phyloP scores from a whole-genome alignment of 2,888 invertebrate species.

The Apamea anceps region DNA sequence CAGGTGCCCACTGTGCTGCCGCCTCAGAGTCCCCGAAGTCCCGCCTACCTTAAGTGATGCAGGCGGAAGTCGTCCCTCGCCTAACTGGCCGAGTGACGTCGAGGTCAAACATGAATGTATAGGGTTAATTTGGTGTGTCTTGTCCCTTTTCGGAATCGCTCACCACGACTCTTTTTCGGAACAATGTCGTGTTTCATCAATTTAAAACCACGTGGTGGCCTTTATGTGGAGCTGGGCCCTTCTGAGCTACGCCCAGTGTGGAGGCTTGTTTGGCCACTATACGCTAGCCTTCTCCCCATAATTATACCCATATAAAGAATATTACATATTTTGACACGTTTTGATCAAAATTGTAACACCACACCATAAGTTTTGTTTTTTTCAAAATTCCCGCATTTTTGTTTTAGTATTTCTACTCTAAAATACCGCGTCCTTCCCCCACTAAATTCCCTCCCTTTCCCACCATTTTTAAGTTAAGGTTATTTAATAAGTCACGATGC shows the following conservation, averaged over 20 bases:
- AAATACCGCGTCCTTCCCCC: conserved; percentile 86
- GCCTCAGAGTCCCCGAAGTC: neutral
- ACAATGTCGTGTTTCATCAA: neutral
- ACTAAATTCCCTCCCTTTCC: conserved; percentile 82
- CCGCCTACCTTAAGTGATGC: neutral
- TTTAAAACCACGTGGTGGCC: neutral
- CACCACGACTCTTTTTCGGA: neutral
- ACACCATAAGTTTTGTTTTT: neutral
- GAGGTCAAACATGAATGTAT: neutral
- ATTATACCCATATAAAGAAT: neutral
- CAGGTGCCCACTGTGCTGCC: neutral
- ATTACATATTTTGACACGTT: neutral
- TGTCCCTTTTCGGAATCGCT: neutral
- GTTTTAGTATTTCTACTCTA: conserved; percentile 74
- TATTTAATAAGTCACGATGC: conserved; percentile 72
- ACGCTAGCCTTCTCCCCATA: neutral
- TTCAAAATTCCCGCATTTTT: conserved; percentile 77
- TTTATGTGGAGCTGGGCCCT: neutral
- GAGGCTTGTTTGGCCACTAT: neutral
- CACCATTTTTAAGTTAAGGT: conserved; percentile 82
- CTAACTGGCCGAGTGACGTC: neutral
- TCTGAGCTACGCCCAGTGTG: neutral
- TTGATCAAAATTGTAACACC: neutral
- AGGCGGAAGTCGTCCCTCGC: neutral
- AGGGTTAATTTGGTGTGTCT: neutral